A percentile compares a stretch with the other conserved stretches of the same genome.
Conservation (phyloP, 2,797 vertebrate species). For the Tapera naevia region DNA sequence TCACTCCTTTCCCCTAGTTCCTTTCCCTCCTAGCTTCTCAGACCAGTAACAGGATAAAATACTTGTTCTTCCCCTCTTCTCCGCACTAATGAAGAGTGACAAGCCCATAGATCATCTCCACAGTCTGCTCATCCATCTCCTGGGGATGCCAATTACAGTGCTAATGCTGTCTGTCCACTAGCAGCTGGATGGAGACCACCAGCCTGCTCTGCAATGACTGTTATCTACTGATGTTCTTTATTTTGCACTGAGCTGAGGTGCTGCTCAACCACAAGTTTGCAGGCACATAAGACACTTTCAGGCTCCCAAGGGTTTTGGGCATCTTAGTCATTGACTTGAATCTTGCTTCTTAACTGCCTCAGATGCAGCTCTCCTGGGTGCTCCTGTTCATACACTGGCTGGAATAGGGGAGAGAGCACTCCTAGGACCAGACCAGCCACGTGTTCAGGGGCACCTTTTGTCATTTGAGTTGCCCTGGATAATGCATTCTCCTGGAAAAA, state of each 20-base stretch:
- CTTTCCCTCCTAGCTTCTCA: neutral
- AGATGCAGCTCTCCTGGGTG: neutral
- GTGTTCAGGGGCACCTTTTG: neutral
- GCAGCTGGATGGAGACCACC: neutral
- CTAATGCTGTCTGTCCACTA: neutral
- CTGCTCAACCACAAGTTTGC: neutral
- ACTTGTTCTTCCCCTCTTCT: neutral
- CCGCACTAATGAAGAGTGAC: neutral
- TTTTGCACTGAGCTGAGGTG: neutral
- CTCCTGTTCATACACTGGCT: neutral
- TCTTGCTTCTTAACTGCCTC: neutral
- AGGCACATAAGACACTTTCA: neutral
- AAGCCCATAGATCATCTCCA: neutral
- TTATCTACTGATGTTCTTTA: neutral
- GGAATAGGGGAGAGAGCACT: neutral
- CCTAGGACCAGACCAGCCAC: neutral
- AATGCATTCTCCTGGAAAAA: neutral
- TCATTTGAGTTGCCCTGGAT: neutral
- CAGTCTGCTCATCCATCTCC: neutral
- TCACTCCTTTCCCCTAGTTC: neutral
- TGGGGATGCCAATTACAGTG: neutral
- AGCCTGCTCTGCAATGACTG: neutral
- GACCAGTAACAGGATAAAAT: neutral
- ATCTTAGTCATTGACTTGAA: neutral
- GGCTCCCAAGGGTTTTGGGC: neutral